Evolutionary conservation across 1,140 invertebrate species (phyloP).

Genomic region (Saccostrea cuccullata): DNA sequence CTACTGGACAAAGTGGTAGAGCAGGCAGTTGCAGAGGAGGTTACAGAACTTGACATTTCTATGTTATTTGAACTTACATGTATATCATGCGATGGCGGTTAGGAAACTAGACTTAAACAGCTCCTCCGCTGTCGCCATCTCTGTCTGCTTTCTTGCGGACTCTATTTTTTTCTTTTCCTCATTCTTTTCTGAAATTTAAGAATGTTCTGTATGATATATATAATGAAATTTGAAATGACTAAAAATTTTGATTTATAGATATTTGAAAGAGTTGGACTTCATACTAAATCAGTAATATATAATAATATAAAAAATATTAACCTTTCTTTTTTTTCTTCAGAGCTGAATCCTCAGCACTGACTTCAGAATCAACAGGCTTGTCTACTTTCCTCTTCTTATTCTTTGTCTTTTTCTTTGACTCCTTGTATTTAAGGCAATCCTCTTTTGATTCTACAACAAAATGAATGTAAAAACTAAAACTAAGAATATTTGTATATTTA

Average conservation of each 20-base stretch:
- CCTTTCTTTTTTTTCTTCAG: slow-evolving; percentile 14
- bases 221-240: not conserved
- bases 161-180: slow-evolving; percentile 17
- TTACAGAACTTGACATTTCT: not conserved
- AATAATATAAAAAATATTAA: not conserved
- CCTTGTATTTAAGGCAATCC: slow-evolving; percentile 1
- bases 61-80: not conserved
- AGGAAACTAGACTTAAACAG: not conserved
- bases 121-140: slow-evolving; percentile 13
- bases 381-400: not conserved
- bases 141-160: not conserved
- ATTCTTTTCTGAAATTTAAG: slow-evolving; percentile 35
- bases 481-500: not conserved
- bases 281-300: not conserved
- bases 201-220: not conserved
- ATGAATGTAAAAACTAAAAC: not conserved
- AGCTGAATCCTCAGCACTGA: not conserved
- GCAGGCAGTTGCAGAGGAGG: not conserved
- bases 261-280: not conserved
- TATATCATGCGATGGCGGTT: not conserved
- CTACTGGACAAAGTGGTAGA: not conserved
- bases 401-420: slow-evolving; percentile 24
- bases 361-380: not conserved
- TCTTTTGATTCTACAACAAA: slow-evolving; percentile 34
- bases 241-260: not conserved